Percentiles rank a stretch among this genome's conserved stretches.
phyloP scores from a whole-genome alignment of 2,113 vertebrate genomes.

The Strigops habroptila region DNA sequence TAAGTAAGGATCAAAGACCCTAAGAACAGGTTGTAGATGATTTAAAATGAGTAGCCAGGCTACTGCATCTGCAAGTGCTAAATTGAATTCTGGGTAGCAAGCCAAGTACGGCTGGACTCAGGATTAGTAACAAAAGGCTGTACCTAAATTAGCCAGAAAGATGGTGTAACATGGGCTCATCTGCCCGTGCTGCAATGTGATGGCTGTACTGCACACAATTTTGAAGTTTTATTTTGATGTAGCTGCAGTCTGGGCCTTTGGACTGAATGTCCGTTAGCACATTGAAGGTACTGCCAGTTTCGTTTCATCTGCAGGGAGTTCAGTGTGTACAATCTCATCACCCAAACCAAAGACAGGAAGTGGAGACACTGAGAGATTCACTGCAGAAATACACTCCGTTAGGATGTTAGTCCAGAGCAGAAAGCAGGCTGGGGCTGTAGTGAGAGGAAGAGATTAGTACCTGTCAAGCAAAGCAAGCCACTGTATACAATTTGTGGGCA shows the following conservation, averaged over 20 bases:
- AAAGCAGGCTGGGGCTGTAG: background rate
- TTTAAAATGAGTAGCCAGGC: background rate
- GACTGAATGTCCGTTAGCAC: background rate
- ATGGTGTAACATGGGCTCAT: background rate
- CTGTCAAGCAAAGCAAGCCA: background rate
- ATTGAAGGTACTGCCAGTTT: background rate
- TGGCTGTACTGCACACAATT: background rate
- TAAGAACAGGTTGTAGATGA: background rate
- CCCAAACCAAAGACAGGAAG: fast-evolving
- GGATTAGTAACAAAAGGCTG: background rate
- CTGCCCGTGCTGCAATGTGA: background rate
- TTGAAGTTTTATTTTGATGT: background rate
- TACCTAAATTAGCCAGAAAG: background rate
- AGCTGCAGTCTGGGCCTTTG: background rate
- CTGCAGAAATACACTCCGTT: background rate
- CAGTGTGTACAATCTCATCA: fast-evolving
- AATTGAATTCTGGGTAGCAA: background rate
- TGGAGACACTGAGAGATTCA: background rate
- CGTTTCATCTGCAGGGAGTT: background rate
- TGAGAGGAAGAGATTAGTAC: background rate
- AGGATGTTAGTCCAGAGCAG: background rate
- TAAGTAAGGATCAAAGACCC: background rate
- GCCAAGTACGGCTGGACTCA: background rate
- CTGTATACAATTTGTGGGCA: background rate
- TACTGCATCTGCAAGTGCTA: background rate